phyloP scores from a whole-genome alignment of 1,140 invertebrate species.

The Penaeus japonicus region DNA sequence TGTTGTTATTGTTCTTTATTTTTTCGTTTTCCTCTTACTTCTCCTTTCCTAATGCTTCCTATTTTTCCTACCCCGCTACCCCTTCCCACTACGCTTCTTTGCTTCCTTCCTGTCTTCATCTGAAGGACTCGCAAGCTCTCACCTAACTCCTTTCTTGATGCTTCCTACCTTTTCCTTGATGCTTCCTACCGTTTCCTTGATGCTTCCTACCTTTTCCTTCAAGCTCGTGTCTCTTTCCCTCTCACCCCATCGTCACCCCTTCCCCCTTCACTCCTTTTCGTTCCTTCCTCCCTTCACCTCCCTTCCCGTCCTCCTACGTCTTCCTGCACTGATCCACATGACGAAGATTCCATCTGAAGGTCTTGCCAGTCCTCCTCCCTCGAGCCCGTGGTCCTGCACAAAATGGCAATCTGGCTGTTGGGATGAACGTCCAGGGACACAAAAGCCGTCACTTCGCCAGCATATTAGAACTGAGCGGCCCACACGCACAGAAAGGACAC shows the following conservation, averaged over 20 bases:
- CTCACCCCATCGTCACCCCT: not conserved
- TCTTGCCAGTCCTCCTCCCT: not conserved
- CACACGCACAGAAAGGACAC: slow-evolving; percentile 54
- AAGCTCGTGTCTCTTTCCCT: not conserved
- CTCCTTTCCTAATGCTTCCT: not conserved
- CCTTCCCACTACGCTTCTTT: not conserved
- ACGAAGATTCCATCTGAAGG: not conserved
- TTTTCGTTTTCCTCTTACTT: not conserved
- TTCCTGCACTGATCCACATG: not conserved
- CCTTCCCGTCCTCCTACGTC: not conserved
- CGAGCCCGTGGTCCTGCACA: slow-evolving; percentile 23
- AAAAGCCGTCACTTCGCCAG: slow-evolving; percentile 45
- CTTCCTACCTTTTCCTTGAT: not conserved
- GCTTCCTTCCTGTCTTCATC: not conserved
- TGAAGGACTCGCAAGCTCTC: not conserved
- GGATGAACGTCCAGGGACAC: slow-evolving; percentile 45
- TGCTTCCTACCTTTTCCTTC: not conserved
- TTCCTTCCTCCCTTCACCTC: not conserved
- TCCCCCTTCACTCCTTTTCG: not conserved
- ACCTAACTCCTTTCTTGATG: not conserved
- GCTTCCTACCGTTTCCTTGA: not conserved
- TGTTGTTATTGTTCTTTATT: not conserved
- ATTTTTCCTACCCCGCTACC: not conserved
- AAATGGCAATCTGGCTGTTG: slow-evolving; percentile 47
- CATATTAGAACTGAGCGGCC: slow-evolving; percentile 52